These are phyloP conservation scores for Actinia equina DNA, from an alignment of 64 coral and sea anemone genomes.

Conservation along the genomic window DNA sequence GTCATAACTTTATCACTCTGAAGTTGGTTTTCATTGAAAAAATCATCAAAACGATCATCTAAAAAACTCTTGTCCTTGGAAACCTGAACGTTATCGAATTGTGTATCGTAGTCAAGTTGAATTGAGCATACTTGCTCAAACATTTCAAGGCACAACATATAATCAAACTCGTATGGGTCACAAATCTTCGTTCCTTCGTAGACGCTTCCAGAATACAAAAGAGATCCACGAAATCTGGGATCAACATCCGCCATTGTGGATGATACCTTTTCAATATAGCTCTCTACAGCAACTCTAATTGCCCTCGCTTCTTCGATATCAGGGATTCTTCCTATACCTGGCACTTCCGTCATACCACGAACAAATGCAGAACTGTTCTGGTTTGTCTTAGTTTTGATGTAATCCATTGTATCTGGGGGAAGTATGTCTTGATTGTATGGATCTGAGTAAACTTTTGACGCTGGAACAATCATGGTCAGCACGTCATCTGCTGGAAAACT, in stretches of 20 bases:
- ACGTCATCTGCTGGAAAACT: constrained; percentile 42
- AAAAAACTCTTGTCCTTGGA: not conserved
- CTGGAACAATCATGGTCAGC: constrained; percentile 8
- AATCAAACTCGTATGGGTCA: constrained; percentile 58
- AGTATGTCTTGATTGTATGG: not conserved
- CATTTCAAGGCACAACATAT: constrained; percentile 33
- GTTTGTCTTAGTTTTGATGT: constrained; percentile 1
- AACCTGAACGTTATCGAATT: constrained; percentile 8
- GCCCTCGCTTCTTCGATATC: not conserved
- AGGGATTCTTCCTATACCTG: constrained; percentile 32
- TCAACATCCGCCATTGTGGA: constrained; percentile 35
- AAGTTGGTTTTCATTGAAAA: constrained; percentile 26
- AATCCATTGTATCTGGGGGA: constrained; percentile 8
- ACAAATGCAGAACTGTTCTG: constrained; percentile 18
- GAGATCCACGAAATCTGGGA: constrained; percentile 13
- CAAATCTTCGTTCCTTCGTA: constrained; percentile 44
- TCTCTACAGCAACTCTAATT: not conserved
- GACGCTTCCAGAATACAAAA: constrained; percentile 32
- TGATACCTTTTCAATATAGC: constrained; percentile 17
- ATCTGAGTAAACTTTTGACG: constrained; percentile 2
- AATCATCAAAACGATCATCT: not conserved
- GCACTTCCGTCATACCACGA: constrained; percentile 7
- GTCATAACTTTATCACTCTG: constrained; percentile 24
- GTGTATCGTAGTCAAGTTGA: not conserved
- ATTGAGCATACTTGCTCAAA: constrained; percentile 13